Evolutionary conservation across 2,888 invertebrate genomes (phyloP), one percentile per base, ranked within the genome.

Genomic region (Imbricaverruca yamaguchii): DNA sequence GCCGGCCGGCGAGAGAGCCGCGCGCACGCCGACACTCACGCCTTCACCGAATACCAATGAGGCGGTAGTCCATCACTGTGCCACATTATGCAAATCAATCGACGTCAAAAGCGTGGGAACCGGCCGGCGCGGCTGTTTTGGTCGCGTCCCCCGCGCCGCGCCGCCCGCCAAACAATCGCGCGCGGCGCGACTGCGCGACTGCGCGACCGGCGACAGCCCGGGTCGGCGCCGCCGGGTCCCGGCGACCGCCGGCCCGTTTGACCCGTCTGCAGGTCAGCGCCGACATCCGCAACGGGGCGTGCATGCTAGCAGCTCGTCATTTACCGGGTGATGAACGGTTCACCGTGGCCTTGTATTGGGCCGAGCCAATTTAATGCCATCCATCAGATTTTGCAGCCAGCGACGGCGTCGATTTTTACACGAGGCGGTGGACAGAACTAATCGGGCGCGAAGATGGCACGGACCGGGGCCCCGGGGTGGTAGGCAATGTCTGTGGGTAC

Each of bases 11-110:
- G 67, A 67, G 25, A 67, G 67, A n/a, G 12, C 25, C 23, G 21
- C 9, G 74, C 53, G 21, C 9, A 21, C 55, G 74, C 21, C 55
- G 74, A 21, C 74, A 21, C 55, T 55, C 53, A 18, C 55, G 21
- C 74, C 74, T 74, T 55, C 74, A 53, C 53, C 74, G 74, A 74
- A 74, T 74, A 74, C 74, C 74, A 74, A 74, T 74, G 74, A 74
- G 39, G 21, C 55, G 21, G 69, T 69, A 69, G 69, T 69, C 69
- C 69, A 69, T 69, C 69, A 69, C 69, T 69, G 53, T 55, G 74
- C 74, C 74, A 74, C 74, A 74, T 74, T 74, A 74, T 74, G 74
- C 74, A 74, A 74, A 74, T 74, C 55, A 55, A 55, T 53, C 74
- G 21, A 21, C 53, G 18, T 21, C 53, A 55, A 55, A 55, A 18